phyloP scores from a whole-genome alignment of 2,113 vertebrate species.

The Chlorodrepanis virens region DNA sequence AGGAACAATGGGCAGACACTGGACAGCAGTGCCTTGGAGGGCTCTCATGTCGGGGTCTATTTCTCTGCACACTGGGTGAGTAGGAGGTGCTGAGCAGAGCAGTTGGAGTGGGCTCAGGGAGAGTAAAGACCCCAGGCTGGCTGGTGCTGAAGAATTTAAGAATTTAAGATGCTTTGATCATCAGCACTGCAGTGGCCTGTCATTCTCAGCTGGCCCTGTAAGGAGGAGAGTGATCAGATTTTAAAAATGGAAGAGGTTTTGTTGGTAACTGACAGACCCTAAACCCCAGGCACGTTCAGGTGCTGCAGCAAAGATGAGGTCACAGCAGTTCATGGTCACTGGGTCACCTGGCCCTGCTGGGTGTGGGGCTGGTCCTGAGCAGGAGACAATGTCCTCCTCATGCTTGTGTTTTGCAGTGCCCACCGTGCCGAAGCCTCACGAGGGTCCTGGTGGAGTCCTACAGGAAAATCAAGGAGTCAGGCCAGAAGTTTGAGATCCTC shows the following conservation, averaged over 20 bases:
- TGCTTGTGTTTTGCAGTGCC: slow-evolving; percentile 79
- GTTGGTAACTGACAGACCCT: fast-evolving
- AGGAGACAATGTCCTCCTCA: background rate
- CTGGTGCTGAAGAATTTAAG: background rate
- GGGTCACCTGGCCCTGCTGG: background rate
- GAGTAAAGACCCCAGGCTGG: background rate
- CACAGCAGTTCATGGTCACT: background rate
- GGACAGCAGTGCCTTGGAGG: slow-evolving; percentile 90
- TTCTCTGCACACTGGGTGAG: slow-evolving; percentile 99
- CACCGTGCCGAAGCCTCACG: slow-evolving; percentile 92
- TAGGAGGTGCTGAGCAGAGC: background rate
- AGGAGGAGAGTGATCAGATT: background rate
- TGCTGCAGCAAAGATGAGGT: background rate
- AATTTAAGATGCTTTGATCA: background rate
- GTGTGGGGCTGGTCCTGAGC: background rate
- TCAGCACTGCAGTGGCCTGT: background rate
- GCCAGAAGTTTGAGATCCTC: slow-evolving; percentile 97
- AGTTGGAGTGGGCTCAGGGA: background rate
- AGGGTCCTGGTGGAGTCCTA: slow-evolving; percentile 94
- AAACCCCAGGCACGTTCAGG: background rate
- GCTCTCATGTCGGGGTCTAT: slow-evolving; percentile 92
- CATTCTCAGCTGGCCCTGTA: background rate
- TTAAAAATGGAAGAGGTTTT: background rate
- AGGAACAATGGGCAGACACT: slow-evolving; percentile 87
- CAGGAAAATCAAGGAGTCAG: slow-evolving; percentile 89